These are phyloP conservation scores for Neosalanx taihuensis DNA, from an alignment of 2,797 vertebrate species.

Conservation along the genomic window DNA sequence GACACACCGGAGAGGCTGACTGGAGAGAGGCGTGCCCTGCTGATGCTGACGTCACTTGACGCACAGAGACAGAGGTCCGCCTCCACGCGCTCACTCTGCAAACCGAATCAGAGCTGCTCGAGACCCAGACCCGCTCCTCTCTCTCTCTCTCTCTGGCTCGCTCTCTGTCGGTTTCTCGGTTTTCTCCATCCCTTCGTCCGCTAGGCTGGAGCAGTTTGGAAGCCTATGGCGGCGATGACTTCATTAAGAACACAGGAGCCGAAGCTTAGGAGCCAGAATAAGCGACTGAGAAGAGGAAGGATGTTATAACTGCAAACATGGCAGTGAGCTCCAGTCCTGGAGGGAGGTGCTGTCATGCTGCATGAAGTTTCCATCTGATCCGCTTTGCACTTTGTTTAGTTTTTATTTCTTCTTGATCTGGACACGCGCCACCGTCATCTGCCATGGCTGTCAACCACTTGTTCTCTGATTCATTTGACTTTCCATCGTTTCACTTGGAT, in stretches of 20 bases:
- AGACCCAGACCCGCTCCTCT: background rate
- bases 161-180: background rate
- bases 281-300: constrained; percentile 29
- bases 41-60: constrained; percentile 51
- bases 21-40: constrained; percentile 23
- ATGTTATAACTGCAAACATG: constrained; percentile 35
- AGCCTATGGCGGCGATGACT: constrained; percentile 53
- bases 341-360: constrained; percentile 30
- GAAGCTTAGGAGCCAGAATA: constrained; percentile 37
- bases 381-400: background rate
- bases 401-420: background rate
- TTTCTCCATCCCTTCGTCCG: constrained; percentile 48
- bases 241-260: constrained; percentile 37
- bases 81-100: constrained; percentile 10
- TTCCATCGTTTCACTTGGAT: constrained; percentile 7
- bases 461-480: background rate
- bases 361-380: constrained; percentile 36
- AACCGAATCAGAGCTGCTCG: constrained; percentile 14
- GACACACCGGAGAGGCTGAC: too few relatives aligned
- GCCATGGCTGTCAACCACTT: background rate
- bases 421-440: background rate
- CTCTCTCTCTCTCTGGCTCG: constrained; percentile 18
- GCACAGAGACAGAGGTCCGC: constrained; percentile 15
- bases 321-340: constrained; percentile 18
- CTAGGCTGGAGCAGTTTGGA: constrained; percentile 8